Evolutionary conservation across 2,888 invertebrate species (phyloP).

Genomic region (Eristalinus aeneus): DNA sequence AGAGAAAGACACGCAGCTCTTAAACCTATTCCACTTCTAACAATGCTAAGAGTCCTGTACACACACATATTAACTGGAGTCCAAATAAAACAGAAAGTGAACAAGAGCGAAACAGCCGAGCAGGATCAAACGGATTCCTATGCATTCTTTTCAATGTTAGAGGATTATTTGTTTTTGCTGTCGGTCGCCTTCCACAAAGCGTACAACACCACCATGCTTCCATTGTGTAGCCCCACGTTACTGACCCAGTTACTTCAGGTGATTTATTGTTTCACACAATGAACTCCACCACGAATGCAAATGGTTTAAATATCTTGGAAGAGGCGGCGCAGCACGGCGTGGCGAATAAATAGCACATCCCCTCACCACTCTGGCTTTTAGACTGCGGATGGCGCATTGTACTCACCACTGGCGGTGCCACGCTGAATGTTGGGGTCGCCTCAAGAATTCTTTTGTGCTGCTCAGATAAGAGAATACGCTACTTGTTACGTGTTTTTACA

Average conservation of each 20-base stretch:
- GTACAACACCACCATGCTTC: constrained; percentile 45
- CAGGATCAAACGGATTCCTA: constrained; percentile 45
- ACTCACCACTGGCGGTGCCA: background rate
- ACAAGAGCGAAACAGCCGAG: constrained; percentile 5
- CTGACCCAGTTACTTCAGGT: constrained; percentile 63
- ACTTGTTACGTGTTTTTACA: background rate
- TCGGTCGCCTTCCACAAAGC: constrained; percentile 25
- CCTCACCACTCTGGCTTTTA: constrained; percentile 40
- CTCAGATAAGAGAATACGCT: background rate
- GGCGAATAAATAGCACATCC: constrained; percentile 48
- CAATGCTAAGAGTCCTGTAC: constrained; percentile 14
- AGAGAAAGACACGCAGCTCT: constrained; percentile 20
- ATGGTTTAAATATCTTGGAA: constrained; percentile 54
- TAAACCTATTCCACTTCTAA: background rate
- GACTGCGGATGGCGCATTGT: constrained; percentile 55
- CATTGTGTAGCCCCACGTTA: constrained; percentile 39
- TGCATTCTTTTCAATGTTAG: constrained; percentile 64
- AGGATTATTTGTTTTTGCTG: constrained; percentile 57
- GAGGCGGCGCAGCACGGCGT: background rate
- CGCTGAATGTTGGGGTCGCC: background rate
- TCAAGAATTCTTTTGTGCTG: constrained; percentile 1
- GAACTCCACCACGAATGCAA: constrained; percentile 50
- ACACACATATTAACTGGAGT: constrained; percentile 17
- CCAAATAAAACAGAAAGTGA: constrained; percentile 2
- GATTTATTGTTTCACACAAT: constrained; percentile 72